Conservation (phyloP, 2,113 vertebrate genomes). For the Percopsis transmontana region DNA sequence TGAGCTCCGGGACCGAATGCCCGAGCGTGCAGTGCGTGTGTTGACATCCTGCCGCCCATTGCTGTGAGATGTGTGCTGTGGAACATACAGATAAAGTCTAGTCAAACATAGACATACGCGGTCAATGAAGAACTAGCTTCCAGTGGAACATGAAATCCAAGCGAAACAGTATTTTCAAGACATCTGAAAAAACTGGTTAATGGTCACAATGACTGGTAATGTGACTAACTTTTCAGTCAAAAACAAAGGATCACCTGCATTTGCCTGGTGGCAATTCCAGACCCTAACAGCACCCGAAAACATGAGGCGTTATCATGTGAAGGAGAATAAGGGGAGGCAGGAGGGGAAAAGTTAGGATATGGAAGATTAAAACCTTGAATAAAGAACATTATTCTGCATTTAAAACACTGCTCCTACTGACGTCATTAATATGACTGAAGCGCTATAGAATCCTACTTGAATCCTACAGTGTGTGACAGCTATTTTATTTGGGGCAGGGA, state of each 20-base stretch:
- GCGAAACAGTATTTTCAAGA: too few relatives aligned
- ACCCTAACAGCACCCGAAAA: background rate
- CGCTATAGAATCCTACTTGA: too few relatives aligned
- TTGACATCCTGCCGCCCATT: slow-evolving; percentile 88
- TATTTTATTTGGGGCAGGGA: background rate
- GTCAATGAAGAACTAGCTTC: too few relatives aligned
- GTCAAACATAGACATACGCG: too few relatives aligned
- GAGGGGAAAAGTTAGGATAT: background rate
- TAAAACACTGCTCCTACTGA: too few relatives aligned
- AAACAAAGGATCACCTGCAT: background rate
- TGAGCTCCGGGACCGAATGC: slow-evolving; percentile 89
- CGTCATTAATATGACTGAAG: too few relatives aligned
- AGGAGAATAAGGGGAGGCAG: background rate
- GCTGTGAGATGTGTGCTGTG: slow-evolving; percentile 90
- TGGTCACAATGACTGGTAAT: background rate
- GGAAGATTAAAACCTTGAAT: background rate
- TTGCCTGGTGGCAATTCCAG: background rate
- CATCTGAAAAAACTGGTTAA: too few relatives aligned
- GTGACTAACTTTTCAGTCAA: background rate
- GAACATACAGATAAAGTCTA: background rate
- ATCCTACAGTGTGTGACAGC: background rate
- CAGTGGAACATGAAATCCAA: too few relatives aligned
- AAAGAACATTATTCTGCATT: too few relatives aligned
- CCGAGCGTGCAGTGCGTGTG: slow-evolving; percentile 84
- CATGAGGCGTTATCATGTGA: too few relatives aligned